These are phyloP conservation scores for Hypolimnas misippus DNA, from an alignment of 2,888 invertebrate species.

Conservation along the genomic window DNA sequence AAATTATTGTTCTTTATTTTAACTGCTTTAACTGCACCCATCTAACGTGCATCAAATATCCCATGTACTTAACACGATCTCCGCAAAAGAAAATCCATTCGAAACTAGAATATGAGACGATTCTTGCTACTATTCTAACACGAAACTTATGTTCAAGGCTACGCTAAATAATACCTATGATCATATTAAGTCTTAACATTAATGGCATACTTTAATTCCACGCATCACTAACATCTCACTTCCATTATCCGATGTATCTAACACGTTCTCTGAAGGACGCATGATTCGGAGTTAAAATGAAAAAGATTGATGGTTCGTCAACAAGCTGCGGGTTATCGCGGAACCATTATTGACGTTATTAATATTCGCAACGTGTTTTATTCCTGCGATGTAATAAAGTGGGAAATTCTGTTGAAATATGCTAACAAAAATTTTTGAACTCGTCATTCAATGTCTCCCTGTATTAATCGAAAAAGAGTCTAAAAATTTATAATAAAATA, in stretches of 20 bases:
- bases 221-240: not conserved
- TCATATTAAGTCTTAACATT: too few relatives aligned
- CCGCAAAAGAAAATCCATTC: too few relatives aligned
- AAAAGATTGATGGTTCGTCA: constrained; percentile 61
- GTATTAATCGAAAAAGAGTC: too few relatives aligned
- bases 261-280: not conserved
- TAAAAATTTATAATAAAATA: too few relatives aligned
- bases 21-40: too few relatives aligned
- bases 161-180: too few relatives aligned
- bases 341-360: constrained; percentile 14
- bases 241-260: not conserved
- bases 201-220: not conserved
- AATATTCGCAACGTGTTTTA: constrained; percentile 6
- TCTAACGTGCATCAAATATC: too few relatives aligned
- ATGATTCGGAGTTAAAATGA: constrained; percentile 54
- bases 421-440: not conserved
- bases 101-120: too few relatives aligned
- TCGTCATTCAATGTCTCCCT: not conserved
- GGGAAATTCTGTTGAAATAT: not conserved
- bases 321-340: constrained; percentile 28
- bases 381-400: not conserved
- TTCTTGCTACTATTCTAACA: too few relatives aligned
- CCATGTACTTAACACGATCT: too few relatives aligned
- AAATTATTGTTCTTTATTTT: too few relatives aligned
- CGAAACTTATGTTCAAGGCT: too few relatives aligned